Conservation (phyloP, 1,140 invertebrate genomes). For the Bombus pyrosoma region DNA sequence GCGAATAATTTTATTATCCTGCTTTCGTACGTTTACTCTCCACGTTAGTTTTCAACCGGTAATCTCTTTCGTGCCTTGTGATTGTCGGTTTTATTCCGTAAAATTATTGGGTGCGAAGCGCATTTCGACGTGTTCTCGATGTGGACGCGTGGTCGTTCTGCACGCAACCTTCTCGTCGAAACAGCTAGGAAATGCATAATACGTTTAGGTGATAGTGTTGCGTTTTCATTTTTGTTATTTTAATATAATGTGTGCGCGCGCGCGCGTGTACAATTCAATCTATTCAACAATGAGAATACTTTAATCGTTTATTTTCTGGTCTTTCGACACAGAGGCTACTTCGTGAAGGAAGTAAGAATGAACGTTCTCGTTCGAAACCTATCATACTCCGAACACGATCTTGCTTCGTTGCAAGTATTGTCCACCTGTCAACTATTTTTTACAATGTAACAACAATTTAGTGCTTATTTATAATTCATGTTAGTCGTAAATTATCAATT, state of each 20-base stretch:
- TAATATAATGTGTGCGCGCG: neutral
- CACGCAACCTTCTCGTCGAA: neutral
- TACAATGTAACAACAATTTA: conserved; percentile 5
- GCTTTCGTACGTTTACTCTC: neutral
- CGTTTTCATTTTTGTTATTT: neutral
- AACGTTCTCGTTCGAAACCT: neutral
- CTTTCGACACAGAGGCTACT: neutral
- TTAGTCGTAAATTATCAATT: conserved; percentile 35
- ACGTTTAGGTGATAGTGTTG: neutral
- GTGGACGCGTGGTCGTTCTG: neutral
- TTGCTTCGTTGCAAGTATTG: neutral
- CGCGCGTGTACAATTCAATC: too few species aligned
- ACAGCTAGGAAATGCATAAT: neutral
- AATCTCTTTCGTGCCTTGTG: neutral
- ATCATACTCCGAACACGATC: neutral
- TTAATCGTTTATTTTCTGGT: conserved; percentile 1
- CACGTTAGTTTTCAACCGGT: neutral
- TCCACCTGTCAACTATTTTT: neutral
- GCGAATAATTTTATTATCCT: neutral
- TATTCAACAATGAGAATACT: neutral
- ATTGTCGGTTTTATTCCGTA: neutral
- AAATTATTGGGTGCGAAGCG: conserved; percentile 7
- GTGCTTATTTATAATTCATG: conserved; percentile 26
- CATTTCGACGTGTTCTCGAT: neutral
- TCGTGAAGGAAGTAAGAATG: neutral